Conservation (phyloP, 2,797 vertebrate genomes). For the Neosilurus mollespiculum region DNA sequence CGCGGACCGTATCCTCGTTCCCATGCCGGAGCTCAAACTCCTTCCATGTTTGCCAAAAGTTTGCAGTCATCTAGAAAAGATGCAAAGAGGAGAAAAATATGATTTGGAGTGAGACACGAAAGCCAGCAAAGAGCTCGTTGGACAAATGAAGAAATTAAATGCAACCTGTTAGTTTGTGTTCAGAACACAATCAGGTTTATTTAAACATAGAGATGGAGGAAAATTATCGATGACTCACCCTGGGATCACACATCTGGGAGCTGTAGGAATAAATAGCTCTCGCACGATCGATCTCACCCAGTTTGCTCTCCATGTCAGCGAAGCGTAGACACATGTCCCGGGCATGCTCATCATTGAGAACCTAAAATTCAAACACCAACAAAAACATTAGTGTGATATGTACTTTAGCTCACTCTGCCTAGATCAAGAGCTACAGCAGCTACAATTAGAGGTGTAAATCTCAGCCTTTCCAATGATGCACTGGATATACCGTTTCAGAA, state of each 20-base stretch:
- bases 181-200: background rate
- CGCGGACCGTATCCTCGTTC: slow-evolving; percentile 93
- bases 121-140: background rate
- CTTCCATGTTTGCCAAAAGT: slow-evolving; percentile 94
- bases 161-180: background rate
- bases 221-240: slow-evolving; percentile 69
- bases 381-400: too few species aligned
- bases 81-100: background rate
- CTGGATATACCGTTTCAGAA: background rate
- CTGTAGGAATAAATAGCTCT: slow-evolving; percentile 94
- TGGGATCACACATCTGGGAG: slow-evolving; percentile 92
- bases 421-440: background rate
- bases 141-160: background rate
- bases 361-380: slow-evolving; percentile 64
- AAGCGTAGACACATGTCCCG: slow-evolving; percentile 94
- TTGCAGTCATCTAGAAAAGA: slow-evolving; percentile 77
- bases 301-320: slow-evolving; percentile 92
- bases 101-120: background rate
- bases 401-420: background rate
- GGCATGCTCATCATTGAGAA: slow-evolving; percentile 86
- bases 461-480: background rate
- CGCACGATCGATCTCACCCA: slow-evolving; percentile 90
- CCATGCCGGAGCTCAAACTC: slow-evolving; percentile 95
- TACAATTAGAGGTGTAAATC: background rate
- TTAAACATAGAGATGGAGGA: background rate